phyloP scores from a whole-genome alignment of 2,888 invertebrate genomes.

The Cinara cedri region DNA sequence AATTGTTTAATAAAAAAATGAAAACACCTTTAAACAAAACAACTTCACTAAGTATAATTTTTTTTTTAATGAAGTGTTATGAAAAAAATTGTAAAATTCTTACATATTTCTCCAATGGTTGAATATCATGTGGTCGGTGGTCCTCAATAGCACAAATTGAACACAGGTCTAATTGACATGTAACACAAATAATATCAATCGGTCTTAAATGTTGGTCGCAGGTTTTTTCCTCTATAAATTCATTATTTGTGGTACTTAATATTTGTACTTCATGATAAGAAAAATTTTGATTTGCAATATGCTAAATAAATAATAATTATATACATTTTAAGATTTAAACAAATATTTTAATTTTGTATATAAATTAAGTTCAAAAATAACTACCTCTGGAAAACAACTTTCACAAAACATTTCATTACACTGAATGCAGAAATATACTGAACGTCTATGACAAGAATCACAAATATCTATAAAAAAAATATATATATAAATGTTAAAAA shows the following conservation, averaged over 20 bases:
- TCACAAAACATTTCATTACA: constrained; percentile 61
- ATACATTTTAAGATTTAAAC: too few species aligned
- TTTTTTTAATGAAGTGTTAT: too few species aligned
- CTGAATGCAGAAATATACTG: constrained; percentile 60
- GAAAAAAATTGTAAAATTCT: background rate
- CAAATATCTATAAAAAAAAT: constrained; percentile 19
- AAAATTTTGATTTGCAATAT: background rate
- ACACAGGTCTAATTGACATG: constrained; percentile 22
- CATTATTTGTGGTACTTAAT: background rate
- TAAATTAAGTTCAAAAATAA: constrained; percentile 31
- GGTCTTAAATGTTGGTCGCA: constrained; percentile 27
- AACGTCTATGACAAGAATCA: constrained; percentile 15
- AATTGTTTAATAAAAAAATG: too few species aligned
- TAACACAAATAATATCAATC: constrained; percentile 34
- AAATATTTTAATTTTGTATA: too few species aligned
- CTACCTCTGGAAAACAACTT: constrained; percentile 62
- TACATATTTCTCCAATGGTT: constrained; percentile 32
- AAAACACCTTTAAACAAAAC: too few species aligned
- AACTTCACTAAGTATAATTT: too few species aligned
- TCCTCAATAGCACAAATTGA: constrained; percentile 10
- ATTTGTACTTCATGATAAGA: background rate
- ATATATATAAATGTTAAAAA: background rate
- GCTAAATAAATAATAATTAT: background rate
- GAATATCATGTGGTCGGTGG: constrained; percentile 13
- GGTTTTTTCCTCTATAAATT: background rate